Conservation (phyloP, 2,113 vertebrate species). For the Rhinolophus ferrumequinum region DNA sequence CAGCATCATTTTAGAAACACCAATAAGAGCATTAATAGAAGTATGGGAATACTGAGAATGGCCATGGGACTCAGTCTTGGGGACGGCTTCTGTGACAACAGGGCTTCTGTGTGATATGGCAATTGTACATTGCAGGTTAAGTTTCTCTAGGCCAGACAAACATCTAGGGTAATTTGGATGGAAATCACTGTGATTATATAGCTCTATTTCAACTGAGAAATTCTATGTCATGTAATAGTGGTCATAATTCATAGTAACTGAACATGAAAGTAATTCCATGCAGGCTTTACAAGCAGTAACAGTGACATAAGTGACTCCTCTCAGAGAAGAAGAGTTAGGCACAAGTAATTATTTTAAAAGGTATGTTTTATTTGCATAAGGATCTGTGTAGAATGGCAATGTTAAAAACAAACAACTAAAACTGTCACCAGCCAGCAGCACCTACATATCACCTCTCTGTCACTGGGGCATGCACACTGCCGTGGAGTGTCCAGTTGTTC, state of each 20-base stretch:
- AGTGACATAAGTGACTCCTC: background rate
- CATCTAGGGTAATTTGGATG: slow-evolving; percentile 4
- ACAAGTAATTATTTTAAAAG: background rate
- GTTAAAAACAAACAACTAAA: background rate
- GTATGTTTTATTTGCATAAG: background rate
- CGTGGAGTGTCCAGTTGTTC: too few relatives aligned
- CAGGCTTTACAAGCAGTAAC: background rate
- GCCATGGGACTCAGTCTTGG: background rate
- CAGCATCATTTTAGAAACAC: background rate
- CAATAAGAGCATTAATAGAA: background rate
- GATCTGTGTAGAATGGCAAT: background rate
- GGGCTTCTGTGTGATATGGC: background rate
- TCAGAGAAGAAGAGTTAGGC: background rate
- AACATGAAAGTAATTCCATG: background rate
- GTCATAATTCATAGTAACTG: background rate
- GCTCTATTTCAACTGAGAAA: slow-evolving; percentile 14
- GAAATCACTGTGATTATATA: background rate
- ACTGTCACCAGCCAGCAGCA: background rate
- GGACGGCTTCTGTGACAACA: background rate
- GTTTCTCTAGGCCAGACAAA: background rate
- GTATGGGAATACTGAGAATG: background rate
- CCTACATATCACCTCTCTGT: too few relatives aligned
- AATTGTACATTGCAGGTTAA: background rate
- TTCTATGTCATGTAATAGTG: background rate
- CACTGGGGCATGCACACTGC: background rate